Evolutionary conservation across 2,888 invertebrate species (phyloP), one percentile per base, ranked within the genome.

Genomic region (Drosophila paracracens): DNA sequence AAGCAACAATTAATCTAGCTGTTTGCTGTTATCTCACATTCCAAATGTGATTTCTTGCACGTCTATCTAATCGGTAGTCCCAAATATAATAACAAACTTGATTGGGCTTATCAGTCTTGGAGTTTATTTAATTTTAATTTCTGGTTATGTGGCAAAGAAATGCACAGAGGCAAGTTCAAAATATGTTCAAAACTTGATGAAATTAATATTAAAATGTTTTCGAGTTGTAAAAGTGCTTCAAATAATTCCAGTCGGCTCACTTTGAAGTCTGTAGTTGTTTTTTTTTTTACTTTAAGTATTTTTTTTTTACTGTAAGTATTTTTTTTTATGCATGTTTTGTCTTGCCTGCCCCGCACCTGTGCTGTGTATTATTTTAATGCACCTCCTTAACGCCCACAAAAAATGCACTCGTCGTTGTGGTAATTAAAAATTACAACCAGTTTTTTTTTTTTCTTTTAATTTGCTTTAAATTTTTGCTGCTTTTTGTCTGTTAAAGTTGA

Each of bases 351-450:
- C n/a, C n/a, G 35, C 1, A 2, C 4, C 38, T 1, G 0, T 25
- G 10, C 27, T 29, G 48, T 29, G 62, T 63, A 67, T 58, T n/a
- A 27, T 18, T n/a, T 27, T 11, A 59, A 40, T 36, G 35, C 51
- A 58, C 16, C 33, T 61, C 63, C 71, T 78, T 53, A 65, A 74
- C 89, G 76, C 89, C 87, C 83, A 75, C 81, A 66, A 59, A 74
- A 57, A 52, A n/a, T 52, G 51, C 61, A 68, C 54, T 58, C 72
- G 4, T 48, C 60, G 64, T 54, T 69, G 64, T 65, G 70, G 64
- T 75, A 78, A 86, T 88, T 83, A 83, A 70, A 70, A 88, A 83
- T 68, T 81, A 51, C 70, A 83, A 70, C 51, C 58, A 73, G 63
- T 61, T 73, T 63, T 38, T 50, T 29, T 13, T 36, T 25, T 27